Evolutionary conservation across 2,797 vertebrate species (phyloP), one percentile per base, ranked within the genome.

Genomic region (Schizopygopsis pylzovi): DNA sequence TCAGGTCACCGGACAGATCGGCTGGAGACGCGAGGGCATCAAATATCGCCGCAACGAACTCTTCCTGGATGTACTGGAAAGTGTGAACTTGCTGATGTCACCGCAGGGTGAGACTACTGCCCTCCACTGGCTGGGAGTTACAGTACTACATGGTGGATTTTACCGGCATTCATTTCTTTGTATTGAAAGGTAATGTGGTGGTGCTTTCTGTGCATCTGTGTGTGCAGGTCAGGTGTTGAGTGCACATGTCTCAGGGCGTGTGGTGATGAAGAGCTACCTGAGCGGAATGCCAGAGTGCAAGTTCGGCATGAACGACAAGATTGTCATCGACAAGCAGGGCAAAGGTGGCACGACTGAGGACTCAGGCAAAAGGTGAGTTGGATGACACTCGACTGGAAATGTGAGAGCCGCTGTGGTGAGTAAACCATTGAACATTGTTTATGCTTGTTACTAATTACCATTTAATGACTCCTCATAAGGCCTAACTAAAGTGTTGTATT

Each of bases 281-380:
- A 97, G 96, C 67, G 97, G 97, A 80, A 97, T 97, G 97, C 97
- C 97, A 0, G 96, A 97, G 88, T 97, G 97, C 95, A 97, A 97
- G 90, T 97, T 97, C 86, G 97, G 97, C 79, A 97, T 97, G 96
- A 97, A 97, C 78, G 96, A 97, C 93, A 97, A 97, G 93, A 97
- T 97, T 75, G 96, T 97, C 6, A 97, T 97, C 85, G 97, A 97
- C 91, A 97, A 97, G 90, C 96, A 97, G 90, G 96, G 97, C 92
- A 97, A 97, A 94, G 96, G 96, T 87, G 96, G 96, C 91, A 96
- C 96, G 73, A 95, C 96, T 0, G 97, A 97, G 86, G 96, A 97
- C 90, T 95, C 96, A 2, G 95, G 94, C 91, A 97, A 97, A 91
- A 97, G 96, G 97, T 97, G 89, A 94, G 93, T 33, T 28, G 11